Evolutionary conservation across 2,888 invertebrate species (phyloP).

Genomic region (Drosophila acutilabella): DNA sequence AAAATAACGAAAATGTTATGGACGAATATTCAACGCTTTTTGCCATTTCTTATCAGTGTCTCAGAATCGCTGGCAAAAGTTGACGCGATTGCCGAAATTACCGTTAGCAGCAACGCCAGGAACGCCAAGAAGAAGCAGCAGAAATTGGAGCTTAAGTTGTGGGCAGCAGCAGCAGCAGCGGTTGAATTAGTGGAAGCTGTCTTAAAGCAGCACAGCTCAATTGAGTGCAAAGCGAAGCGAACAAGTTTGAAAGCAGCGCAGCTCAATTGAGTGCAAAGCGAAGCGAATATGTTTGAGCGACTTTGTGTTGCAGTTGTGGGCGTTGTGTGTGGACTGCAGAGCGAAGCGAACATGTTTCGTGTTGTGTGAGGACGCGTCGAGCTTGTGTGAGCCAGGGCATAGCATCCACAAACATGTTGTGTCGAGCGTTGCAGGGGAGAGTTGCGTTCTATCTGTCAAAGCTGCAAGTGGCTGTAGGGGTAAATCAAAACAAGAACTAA

Average conservation of each 20-base stretch:
- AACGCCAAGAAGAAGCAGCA: not conserved
- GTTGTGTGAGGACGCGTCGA: not conserved
- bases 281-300: conserved; percentile 13
- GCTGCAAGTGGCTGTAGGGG: no score
- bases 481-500: no score
- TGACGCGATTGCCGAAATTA: conserved; percentile 54
- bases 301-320: conserved; percentile 36
- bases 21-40: conserved; percentile 36
- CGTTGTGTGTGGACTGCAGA: conserved; percentile 23
- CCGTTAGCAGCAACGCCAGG: conserved; percentile 14
- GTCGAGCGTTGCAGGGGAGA: not conserved
- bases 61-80: conserved; percentile 58
- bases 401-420: not conserved
- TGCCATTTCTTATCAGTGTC: conserved; percentile 56
- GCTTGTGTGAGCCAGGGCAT: not conserved
- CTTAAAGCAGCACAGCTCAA: not conserved
- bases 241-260: conserved; percentile 16
- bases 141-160: not conserved
- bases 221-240: not conserved
- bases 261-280: no score
- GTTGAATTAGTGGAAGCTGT: conserved; percentile 7
- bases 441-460: no score
- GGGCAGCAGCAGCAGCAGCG: not conserved
- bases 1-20: not conserved
- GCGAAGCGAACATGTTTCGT: conserved; percentile 32